phyloP scores from a whole-genome alignment of 2,797 vertebrate species.

The Catamblyrhynchus diadema region DNA sequence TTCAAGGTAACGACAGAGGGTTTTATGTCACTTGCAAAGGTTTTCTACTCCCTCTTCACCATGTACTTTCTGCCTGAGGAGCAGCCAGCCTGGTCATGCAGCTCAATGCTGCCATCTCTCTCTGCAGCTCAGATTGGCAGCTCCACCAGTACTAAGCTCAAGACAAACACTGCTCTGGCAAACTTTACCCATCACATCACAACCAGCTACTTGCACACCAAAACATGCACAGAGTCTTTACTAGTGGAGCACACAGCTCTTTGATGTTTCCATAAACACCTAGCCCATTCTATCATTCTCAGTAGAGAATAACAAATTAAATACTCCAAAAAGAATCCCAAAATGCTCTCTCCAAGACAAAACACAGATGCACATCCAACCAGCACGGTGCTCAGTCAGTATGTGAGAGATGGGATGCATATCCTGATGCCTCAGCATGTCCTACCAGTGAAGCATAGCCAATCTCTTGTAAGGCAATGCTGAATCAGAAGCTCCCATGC shows the following conservation, averaged over 20 bases:
- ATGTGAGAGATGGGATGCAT: neutral
- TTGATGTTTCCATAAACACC: neutral
- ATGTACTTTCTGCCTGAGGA: neutral
- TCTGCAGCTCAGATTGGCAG: conserved; percentile 16
- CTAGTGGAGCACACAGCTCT: neutral
- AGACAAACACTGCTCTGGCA: neutral
- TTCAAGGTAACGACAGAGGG: neutral
- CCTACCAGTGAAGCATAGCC: neutral
- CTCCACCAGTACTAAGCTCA: neutral
- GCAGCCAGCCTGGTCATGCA: neutral
- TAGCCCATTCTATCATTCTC: neutral
- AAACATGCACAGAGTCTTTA: neutral
- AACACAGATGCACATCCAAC: neutral
- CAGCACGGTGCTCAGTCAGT: fast-evolving
- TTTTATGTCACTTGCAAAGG: neutral
- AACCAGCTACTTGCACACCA: neutral
- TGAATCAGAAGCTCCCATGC: neutral
- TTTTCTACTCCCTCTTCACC: neutral
- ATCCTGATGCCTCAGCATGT: neutral
- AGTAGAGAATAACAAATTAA: neutral
- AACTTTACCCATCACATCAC: neutral
- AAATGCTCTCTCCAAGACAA: neutral
- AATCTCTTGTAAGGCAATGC: neutral
- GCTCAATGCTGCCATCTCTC: conserved; percentile 71
- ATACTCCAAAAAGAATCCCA: neutral